phyloP scores from a whole-genome alignment of 2,888 invertebrate species.

The Dichetophora obliterata region DNA sequence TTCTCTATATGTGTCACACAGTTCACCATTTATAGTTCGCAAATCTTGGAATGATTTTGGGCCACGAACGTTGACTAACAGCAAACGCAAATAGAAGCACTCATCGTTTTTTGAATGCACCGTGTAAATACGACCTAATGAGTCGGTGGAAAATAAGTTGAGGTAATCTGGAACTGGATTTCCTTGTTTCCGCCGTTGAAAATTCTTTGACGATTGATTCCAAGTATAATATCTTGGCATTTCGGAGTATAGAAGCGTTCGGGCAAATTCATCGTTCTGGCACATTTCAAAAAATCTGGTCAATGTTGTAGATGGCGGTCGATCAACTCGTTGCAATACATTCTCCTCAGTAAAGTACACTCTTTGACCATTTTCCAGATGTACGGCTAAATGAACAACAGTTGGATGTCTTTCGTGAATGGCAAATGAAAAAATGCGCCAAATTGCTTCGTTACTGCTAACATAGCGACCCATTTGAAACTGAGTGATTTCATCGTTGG shows the following conservation, averaged over 20 bases:
- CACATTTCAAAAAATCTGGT: constrained; percentile 33
- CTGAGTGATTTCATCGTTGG: constrained; percentile 44
- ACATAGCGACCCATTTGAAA: constrained; percentile 53
- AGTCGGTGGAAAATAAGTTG: constrained; percentile 53
- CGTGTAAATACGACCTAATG: constrained; percentile 55
- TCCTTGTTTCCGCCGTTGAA: constrained; percentile 58
- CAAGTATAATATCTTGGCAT: constrained; percentile 57
- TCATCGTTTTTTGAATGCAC: constrained; percentile 40
- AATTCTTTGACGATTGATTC: constrained; percentile 55
- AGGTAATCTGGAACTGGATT: constrained; percentile 53
- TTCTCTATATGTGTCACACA: constrained; percentile 59
- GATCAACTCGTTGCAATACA: constrained; percentile 31
- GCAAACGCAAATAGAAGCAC: constrained; percentile 58
- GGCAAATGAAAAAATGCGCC: constrained; percentile 48
- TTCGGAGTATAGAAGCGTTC: constrained; percentile 61
- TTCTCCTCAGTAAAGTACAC: constrained; percentile 60
- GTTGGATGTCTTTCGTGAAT: constrained; percentile 51
- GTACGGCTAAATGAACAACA: constrained; percentile 49
- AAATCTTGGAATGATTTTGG: constrained; percentile 58
- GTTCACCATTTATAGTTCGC: constrained; percentile 63
- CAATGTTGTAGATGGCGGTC: constrained; percentile 39
- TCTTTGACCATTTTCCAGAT: constrained; percentile 53
- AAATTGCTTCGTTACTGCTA: constrained; percentile 52
- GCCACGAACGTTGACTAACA: constrained; percentile 58
- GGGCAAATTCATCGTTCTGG: constrained; percentile 50